Base-by-base conservation (phyloP, 2,113 vertebrate genomes). In the Lagopus leucura region DNA sequence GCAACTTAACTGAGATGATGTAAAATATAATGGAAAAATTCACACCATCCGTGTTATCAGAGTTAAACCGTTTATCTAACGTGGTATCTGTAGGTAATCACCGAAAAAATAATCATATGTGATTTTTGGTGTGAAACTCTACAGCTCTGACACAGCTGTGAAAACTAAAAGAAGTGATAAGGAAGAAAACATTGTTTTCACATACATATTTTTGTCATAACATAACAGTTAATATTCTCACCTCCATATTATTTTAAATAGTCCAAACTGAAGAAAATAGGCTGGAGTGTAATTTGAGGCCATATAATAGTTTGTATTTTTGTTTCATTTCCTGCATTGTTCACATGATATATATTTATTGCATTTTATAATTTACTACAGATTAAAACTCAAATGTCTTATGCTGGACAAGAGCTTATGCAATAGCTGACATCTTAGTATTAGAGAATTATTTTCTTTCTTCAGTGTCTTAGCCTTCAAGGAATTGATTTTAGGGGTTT, bases 401-500 rank as follows among this genome's bases (percentile, higher is more conserved):
- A 69, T 16, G 14, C 47, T 57, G 28, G 19, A 70, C 24, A 75
- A 90, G 24, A 82, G 48, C n/a, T 30, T 67, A 13, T 42, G 40
- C 32, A 32, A 36, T 50, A 82, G 28, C 28, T 25, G 76, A 47
- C n/a, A 57, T 52, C 28, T 34, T 43, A 76, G 3, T 6, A 67
- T 42, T 4, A 74, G 34, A 79, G n/a, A 88, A 18, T 34, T 67
- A 88, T 86, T 83, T 72, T 25, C 47, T 83, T 93, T 89, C 63
- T 69, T 82, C 48, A 70, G 14, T 1, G 2, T 19, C 67, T 87
- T 57, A 85, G 60, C 63, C 67, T 76, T 95, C 71, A 89, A 91
- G 71, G 85, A 93, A 93, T 80, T 88, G 64, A 93, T 95, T 95
- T 89, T 87, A 91, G 60, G n/a, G 8, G 11, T 28, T 80, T 47